Conservation (phyloP, 2,113 vertebrate genomes). For the Mus pahari region DNA sequence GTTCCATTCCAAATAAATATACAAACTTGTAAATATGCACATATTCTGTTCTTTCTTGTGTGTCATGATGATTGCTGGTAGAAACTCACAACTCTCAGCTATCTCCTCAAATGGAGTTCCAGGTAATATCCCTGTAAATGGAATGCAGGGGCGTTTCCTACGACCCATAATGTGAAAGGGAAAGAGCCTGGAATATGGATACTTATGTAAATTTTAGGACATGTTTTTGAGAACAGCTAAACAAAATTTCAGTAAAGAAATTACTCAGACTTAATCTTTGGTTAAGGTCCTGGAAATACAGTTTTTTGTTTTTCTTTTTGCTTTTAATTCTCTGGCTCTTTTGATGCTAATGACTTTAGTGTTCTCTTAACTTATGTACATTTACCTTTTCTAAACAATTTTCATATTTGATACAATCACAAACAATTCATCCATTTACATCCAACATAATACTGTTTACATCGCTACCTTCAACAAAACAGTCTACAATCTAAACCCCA, state of each 20-base stretch:
- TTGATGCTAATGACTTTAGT: background rate
- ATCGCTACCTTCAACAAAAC: background rate
- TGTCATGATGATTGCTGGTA: background rate
- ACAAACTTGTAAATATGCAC: background rate
- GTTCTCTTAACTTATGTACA: background rate
- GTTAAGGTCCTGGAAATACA: background rate
- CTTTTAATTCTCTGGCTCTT: background rate
- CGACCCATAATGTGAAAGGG: background rate
- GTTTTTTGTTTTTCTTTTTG: constrained; percentile 14
- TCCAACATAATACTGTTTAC: background rate
- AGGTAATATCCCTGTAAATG: background rate
- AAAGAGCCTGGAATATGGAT: background rate
- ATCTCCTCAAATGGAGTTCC: background rate
- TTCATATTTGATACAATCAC: background rate
- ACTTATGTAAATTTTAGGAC: background rate
- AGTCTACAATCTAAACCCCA: background rate
- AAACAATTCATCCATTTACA: background rate
- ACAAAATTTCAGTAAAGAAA: constrained; percentile 26
- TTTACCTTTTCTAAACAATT: background rate
- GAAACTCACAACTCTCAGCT: background rate
- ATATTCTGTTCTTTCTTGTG: background rate
- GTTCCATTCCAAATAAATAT: constrained; percentile 4
- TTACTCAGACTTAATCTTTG: background rate
- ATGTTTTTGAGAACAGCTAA: background rate
- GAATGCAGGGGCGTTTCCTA: background rate